Percentiles rank a stretch among this genome's conserved stretches.
Conservation (phyloP, 2,797 vertebrate genomes). For the Trachurus trachurus region DNA sequence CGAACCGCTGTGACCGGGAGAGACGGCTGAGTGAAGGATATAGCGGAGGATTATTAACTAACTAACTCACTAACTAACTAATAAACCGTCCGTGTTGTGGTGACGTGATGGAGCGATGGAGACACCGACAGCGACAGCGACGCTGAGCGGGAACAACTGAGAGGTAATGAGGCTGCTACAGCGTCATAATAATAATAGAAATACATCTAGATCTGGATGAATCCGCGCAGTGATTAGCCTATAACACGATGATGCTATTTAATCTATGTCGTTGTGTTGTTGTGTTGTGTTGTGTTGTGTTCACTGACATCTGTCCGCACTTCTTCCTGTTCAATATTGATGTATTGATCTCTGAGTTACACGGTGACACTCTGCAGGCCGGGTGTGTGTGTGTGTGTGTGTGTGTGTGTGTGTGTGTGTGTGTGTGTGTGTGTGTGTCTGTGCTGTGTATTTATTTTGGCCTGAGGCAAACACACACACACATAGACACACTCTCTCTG, state of each 20-base stretch:
- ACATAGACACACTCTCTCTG: too few relatives aligned
- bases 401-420: not conserved
- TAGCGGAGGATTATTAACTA: too few relatives aligned
- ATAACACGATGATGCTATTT: too few relatives aligned
- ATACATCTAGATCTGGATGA: too few relatives aligned
- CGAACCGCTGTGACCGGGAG: not conserved
- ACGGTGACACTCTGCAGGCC: constrained; percentile 14
- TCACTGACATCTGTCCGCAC: constrained; percentile 20
- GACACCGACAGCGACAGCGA: constrained; percentile 6
- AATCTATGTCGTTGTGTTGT: too few relatives aligned
- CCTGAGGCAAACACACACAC: too few relatives aligned
- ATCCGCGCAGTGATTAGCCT: too few relatives aligned
- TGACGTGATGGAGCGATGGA: constrained; percentile 54
- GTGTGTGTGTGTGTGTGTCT: not conserved
- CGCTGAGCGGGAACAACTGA: constrained; percentile 27
- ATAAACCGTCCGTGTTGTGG: not conserved
- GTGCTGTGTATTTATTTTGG: too few relatives aligned
- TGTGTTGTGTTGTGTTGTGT: too few relatives aligned
- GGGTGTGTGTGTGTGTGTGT: not conserved
- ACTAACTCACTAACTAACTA: too few relatives aligned
- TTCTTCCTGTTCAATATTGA: constrained; percentile 41
- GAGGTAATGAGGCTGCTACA: constrained; percentile 55
- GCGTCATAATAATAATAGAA: too few relatives aligned
- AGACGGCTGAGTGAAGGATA: not conserved
- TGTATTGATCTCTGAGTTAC: constrained; percentile 28